A percentile compares a stretch with the other conserved stretches of the same genome.
Evolutionary conservation across 1,140 invertebrate species (phyloP).

Genomic region (Ericerus pela): DNA sequence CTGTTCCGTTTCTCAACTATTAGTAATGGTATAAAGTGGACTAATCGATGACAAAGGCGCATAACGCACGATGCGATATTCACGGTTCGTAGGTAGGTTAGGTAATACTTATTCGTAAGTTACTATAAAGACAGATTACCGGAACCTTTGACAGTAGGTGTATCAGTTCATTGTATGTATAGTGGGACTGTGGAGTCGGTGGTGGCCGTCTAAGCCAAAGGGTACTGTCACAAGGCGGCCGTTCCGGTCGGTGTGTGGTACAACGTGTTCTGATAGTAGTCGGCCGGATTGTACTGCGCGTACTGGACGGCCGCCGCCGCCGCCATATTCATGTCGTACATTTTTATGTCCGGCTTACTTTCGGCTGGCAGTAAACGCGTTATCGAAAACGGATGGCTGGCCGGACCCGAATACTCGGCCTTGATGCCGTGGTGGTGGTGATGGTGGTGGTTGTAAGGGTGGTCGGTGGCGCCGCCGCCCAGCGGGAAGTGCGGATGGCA

Average conservation of each 20-base stretch:
- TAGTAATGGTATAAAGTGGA: too few species aligned
- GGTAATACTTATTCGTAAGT: too few species aligned
- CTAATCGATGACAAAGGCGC: too few species aligned
- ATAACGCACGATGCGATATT: too few species aligned
- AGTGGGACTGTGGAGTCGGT: too few species aligned
- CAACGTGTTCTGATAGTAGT: neutral
- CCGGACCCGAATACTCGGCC: constrained; percentile 47
- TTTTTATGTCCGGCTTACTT: constrained; percentile 53
- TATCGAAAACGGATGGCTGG: constrained; percentile 83
- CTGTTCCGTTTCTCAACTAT: too few species aligned
- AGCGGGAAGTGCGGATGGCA: constrained; percentile 29
- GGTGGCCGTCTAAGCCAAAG: neutral
- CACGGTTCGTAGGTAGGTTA: too few species aligned
- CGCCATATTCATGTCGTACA: constrained; percentile 48
- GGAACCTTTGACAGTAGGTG: too few species aligned
- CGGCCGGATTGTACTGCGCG: constrained; percentile 7
- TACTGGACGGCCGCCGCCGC: constrained; percentile 29
- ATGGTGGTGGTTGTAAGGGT: constrained; percentile 26
- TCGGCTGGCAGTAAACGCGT: constrained; percentile 74
- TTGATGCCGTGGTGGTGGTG: constrained; percentile 25
- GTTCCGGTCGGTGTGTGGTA: neutral
- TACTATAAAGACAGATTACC: too few species aligned
- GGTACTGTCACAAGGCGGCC: constrained; percentile 6
- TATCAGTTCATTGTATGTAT: too few species aligned
- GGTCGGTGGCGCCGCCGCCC: constrained; percentile 25